A percentile compares a stretch with the other conserved stretches of the same genome.
phyloP scores from a whole-genome alignment of 2,113 vertebrate genomes.

The Corythoichthys intestinalis region DNA sequence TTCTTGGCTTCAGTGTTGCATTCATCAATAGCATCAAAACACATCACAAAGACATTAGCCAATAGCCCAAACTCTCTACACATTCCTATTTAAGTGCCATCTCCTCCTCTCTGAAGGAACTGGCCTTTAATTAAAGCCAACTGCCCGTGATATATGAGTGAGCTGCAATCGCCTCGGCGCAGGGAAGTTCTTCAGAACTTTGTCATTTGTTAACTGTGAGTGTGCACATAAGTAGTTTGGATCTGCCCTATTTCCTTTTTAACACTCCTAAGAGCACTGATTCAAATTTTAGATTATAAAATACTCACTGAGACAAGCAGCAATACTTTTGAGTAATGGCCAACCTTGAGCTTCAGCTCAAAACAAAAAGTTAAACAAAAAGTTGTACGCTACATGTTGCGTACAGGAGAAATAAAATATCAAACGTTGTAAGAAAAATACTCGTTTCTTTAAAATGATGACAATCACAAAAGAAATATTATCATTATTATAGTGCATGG shows the following conservation, averaged over 20 bases:
- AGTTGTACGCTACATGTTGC: too few species aligned
- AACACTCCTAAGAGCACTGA: conserved; percentile 20
- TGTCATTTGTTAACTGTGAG: conserved; percentile 23
- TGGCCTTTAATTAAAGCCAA: conserved; percentile 31
- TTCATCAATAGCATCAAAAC: neutral
- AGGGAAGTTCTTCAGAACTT: conserved; percentile 19
- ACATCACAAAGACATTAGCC: conserved; percentile 16
- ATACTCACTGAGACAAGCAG: conserved; percentile 11
- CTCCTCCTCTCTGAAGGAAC: conserved; percentile 17
- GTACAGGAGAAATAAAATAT: neutral
- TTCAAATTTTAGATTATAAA: conserved; percentile 35
- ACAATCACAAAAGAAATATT: neutral
- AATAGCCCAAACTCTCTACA: conserved; percentile 6
- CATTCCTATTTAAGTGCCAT: conserved; percentile 19
- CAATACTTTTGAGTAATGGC: conserved; percentile 14
- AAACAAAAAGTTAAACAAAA: neutral
- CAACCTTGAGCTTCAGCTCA: conserved; percentile 16
- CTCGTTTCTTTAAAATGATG: neutral
- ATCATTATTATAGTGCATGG: neutral
- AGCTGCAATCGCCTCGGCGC: conserved; percentile 20
- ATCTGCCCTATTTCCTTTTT: conserved; percentile 14
- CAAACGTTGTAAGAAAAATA: neutral
- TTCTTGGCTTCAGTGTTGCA: too few species aligned
- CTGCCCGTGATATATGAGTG: conserved; percentile 33
- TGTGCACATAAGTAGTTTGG: conserved; percentile 12